phyloP scores from a whole-genome alignment of 2,888 invertebrate species.

The Drosophila birchii region DNA sequence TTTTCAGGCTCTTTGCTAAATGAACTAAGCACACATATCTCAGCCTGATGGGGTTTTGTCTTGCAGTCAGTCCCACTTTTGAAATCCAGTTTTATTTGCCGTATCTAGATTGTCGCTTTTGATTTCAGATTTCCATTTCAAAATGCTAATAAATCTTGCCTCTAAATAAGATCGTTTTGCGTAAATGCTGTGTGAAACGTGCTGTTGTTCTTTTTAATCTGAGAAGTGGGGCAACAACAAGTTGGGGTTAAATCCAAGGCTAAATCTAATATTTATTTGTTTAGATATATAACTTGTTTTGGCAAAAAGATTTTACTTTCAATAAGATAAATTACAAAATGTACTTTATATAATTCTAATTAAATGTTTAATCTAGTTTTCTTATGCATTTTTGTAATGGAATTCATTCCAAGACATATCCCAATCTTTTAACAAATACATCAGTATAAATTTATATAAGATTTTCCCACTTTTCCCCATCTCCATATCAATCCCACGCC shows the following conservation, averaged over 20 bases:
- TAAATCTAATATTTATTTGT: background rate
- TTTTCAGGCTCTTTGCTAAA: slow-evolving; percentile 52
- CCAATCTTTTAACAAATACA: background rate
- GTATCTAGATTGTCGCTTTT: slow-evolving; percentile 70
- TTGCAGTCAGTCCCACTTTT: slow-evolving; percentile 34
- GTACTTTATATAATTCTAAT: background rate
- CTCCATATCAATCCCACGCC: background rate
- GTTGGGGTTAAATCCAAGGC: slow-evolving; percentile 7
- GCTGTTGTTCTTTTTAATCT: slow-evolving; percentile 5
- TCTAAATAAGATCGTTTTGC: slow-evolving; percentile 63
- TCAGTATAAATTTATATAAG: background rate
- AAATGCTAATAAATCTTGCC: slow-evolving; percentile 64
- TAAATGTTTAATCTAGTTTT: too few species aligned
- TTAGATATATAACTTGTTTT: background rate
- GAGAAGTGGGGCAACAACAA: slow-evolving; percentile 36
- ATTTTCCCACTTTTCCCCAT: background rate
- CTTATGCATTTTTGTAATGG: background rate
- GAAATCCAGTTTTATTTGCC: slow-evolving; percentile 40
- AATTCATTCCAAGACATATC: background rate
- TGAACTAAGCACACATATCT: slow-evolving; percentile 47
- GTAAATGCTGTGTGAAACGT: slow-evolving; percentile 59
- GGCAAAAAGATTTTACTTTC: background rate
- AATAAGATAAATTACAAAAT: too few species aligned
- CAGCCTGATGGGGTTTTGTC: slow-evolving; percentile 37
- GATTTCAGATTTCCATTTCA: slow-evolving; percentile 66